Evolutionary conservation across 2,113 vertebrate genomes (phyloP).

Genomic region (Plecotus auritus): DNA sequence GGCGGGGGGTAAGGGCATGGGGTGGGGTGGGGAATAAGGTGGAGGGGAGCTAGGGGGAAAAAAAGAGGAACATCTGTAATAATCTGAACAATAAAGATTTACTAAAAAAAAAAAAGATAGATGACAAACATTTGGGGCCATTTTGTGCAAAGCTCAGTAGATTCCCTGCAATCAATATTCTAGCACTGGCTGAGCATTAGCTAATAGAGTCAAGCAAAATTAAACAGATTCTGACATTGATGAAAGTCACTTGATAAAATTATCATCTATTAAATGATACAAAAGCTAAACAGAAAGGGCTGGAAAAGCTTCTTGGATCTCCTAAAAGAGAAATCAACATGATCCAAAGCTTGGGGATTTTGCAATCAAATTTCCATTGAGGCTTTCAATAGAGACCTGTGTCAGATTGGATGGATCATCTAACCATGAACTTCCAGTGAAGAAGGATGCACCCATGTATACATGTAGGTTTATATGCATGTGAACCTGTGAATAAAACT

Average conservation of each 20-base stretch:
- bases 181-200: background rate
- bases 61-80: too few relatives aligned
- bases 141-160: background rate
- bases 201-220: background rate
- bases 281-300: background rate
- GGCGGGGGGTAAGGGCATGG: too few relatives aligned
- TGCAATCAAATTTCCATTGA: background rate
- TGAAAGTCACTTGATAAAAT: background rate
- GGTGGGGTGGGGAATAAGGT: too few relatives aligned
- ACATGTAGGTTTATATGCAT: background rate
- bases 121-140: background rate
- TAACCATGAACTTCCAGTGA: background rate
- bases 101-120: background rate
- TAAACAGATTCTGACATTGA: background rate
- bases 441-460: background rate
- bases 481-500: background rate
- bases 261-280: background rate
- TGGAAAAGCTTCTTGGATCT: background rate
- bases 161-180: background rate
- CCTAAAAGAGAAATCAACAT: background rate
- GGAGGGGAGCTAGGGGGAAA: too few relatives aligned
- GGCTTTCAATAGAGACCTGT: background rate
- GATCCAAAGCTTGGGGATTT: background rate
- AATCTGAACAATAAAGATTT: too few relatives aligned
- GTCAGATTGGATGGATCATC: background rate